Conservation (phyloP, 2,888 invertebrate species). For the Ceriagrion tenellum region DNA sequence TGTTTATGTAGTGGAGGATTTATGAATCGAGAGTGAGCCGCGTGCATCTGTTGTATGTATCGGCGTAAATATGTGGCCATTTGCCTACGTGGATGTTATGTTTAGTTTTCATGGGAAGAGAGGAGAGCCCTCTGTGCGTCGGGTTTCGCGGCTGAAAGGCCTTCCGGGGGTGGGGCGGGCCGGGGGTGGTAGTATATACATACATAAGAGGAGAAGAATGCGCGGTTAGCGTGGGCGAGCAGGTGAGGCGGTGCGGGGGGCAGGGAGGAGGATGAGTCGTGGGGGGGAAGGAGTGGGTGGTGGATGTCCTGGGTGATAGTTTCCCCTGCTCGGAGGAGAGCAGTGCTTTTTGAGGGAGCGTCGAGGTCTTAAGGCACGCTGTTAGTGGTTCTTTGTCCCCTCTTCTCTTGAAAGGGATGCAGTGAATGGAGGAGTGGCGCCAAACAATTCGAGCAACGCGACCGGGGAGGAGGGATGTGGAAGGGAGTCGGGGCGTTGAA, state of each 20-base stretch:
- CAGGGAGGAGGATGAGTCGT: not conserved
- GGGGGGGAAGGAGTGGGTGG: not conserved
- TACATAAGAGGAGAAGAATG: not conserved
- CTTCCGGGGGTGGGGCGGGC: not conserved
- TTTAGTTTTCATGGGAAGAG: not conserved
- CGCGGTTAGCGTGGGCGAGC: not conserved
- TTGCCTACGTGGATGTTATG: not conserved
- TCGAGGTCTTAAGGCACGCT: conserved; percentile 42
- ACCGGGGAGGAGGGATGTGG: not conserved
- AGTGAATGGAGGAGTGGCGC: conserved; percentile 34
- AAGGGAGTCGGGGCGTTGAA: not conserved
- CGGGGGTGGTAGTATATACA: not conserved
- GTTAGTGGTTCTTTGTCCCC: conserved; percentile 35
- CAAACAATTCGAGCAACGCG: conserved; percentile 43
- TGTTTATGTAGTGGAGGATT: not conserved
- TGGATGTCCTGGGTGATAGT: not conserved
- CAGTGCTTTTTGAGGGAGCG: conserved; percentile 12
- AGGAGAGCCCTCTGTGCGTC: not conserved
- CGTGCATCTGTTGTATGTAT: not conserved
- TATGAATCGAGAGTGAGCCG: not conserved
- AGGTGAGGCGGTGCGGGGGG: not conserved
- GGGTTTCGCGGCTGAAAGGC: not conserved
- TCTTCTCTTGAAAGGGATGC: conserved; percentile 36
- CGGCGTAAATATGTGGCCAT: not conserved
- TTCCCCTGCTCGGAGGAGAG: not conserved